Evolutionary conservation across 1,140 invertebrate genomes (phyloP), one percentile per base, ranked within the genome.

Genomic region (Leptinotarsa undecemlineata): DNA sequence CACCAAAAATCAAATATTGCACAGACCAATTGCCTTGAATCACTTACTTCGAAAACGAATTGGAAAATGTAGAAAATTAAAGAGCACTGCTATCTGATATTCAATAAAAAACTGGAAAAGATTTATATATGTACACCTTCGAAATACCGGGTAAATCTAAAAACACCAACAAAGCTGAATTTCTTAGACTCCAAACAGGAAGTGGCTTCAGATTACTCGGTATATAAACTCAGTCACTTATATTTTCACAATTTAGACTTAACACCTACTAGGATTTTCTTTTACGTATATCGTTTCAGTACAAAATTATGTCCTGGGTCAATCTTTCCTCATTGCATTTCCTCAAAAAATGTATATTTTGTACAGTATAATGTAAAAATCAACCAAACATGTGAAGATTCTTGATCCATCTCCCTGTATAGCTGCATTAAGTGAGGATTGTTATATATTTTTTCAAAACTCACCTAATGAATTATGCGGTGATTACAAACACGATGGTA

Each of bases 211-310:
- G 3, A 42, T 42, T 42, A 42, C 33, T 8, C 33, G 33, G 33
- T 42, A 42, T 42, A 11, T 42, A 11, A 42, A 33, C 17, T 76
- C 75, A 73, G 75, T 73, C 71, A 73, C 75, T 48, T 23, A 42
- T 33, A 64, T 64, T 15, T 20, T 23, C 63, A 69, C n/a, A 51
- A 69, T 69, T 69, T 69, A 48, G 68, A 69, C 68, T 69, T 69
- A 69, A 48, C 51, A 77, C 57, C 75, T 78, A 77, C 72, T 80
- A 81, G 78, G 78, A 79, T 73, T 73, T 73, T 72, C 71, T 76
- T 76, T 81, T 80, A 81, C 80, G 80, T 81, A 81, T 81, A 81
- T 81, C 78, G 77, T 79, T 81, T 77, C 80, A 42, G 33, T 42
- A 42, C 33, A 42, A 42, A 42, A 42, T 42, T 42, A 8, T 33